Conservation (phyloP, 2,797 vertebrate species). For the Siniperca undulata region DNA sequence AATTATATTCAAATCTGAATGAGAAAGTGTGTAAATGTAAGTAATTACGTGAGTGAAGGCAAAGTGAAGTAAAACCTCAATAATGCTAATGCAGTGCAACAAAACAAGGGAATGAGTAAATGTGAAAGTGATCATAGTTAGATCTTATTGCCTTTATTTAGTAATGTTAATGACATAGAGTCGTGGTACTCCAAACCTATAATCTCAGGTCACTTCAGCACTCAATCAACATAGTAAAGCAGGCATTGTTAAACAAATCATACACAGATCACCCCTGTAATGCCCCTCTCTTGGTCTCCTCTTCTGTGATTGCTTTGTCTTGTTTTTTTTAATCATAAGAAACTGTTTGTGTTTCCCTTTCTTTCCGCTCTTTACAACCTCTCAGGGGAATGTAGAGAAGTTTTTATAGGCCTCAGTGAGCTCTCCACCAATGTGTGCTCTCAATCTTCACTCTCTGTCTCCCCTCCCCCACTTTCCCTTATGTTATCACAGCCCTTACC, state of each 20-base stretch:
- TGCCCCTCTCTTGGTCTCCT: constrained; percentile 14
- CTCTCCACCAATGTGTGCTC: constrained; percentile 26
- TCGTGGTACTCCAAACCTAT: neutral
- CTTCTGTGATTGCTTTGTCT: constrained; percentile 50
- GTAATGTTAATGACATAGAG: constrained; percentile 11
- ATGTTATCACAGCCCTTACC: constrained; percentile 60
- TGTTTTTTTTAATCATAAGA: constrained; percentile 17
- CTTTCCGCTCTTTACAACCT: constrained; percentile 15
- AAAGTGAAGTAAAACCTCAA: neutral
- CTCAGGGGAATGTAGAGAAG: constrained; percentile 38
- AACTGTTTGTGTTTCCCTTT: constrained; percentile 30
- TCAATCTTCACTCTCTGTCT: constrained; percentile 42
- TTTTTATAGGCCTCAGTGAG: constrained; percentile 44
- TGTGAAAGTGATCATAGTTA: neutral
- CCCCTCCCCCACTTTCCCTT: constrained; percentile 65
- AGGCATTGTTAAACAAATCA: constrained; percentile 43
- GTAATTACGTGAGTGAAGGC: neutral
- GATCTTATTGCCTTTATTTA: constrained; percentile 21
- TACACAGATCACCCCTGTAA: constrained; percentile 7
- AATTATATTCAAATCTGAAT: neutral
- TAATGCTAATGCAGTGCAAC: neutral
- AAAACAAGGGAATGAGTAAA: neutral
- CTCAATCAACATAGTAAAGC: constrained; percentile 27
- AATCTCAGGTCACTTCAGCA: neutral
- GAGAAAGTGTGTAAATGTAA: neutral